Percentiles rank a stretch among this genome's conserved stretches.
phyloP scores from a whole-genome alignment of 1,140 invertebrate genomes.

The Berghia stephanieae region DNA sequence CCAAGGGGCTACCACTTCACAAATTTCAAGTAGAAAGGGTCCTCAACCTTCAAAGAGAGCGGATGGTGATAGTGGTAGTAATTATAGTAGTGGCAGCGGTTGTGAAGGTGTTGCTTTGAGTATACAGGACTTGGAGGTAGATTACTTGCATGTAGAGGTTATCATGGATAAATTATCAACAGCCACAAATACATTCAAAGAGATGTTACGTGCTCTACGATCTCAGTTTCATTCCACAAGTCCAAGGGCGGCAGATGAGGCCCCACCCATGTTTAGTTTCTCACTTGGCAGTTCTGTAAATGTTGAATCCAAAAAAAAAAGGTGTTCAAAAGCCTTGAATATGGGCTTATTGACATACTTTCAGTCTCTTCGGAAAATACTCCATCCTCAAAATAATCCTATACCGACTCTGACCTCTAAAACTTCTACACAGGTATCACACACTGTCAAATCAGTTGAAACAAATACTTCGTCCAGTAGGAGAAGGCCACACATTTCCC shows the following conservation, averaged over 20 bases:
- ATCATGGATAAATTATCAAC: constrained; percentile 22
- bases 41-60: not conserved
- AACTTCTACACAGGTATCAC: no score
- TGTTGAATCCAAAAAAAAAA: constrained; percentile 15
- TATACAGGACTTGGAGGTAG: constrained; percentile 17
- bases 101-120: not conserved
- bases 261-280: constrained; percentile 14
- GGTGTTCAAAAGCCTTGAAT: constrained; percentile 31
- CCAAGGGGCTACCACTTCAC: not conserved
- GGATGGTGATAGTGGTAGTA: not conserved
- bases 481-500: no score
- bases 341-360: constrained; percentile 31
- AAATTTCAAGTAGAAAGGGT: not conserved
- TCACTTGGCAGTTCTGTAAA: constrained; percentile 2
- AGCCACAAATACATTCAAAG: constrained; percentile 26
- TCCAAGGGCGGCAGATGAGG: not conserved
- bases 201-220: constrained; percentile 11
- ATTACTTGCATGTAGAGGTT: constrained; percentile 33
- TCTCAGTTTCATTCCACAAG: constrained; percentile 16
- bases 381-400: no score
- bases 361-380: no score
- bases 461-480: no score
- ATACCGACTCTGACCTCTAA: no score
- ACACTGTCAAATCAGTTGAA: no score
- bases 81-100: no score